Percentiles rank a stretch among this genome's conserved stretches.
phyloP scores from a whole-genome alignment of 2,113 vertebrate species.

The Aviceda subcristata region DNA sequence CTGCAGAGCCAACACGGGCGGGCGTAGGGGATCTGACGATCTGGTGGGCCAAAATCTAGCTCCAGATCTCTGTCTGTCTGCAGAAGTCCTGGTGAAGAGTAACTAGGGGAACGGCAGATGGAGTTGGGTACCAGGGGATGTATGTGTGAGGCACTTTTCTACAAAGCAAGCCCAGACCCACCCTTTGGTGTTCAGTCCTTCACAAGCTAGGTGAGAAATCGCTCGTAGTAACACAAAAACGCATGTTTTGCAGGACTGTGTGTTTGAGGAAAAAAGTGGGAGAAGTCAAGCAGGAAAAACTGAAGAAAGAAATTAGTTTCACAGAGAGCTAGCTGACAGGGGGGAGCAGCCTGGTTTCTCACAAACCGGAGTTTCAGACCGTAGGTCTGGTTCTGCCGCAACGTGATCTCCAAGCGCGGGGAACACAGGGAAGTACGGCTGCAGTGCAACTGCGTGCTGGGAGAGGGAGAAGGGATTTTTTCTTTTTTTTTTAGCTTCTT shows the following conservation, averaged over 20 bases:
- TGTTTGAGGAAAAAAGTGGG: background rate
- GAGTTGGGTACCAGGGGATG: background rate
- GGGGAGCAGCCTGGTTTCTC: background rate
- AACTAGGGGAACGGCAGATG: background rate
- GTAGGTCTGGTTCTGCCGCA: accelerated
- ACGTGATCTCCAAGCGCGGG: accelerated
- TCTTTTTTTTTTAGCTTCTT: background rate
- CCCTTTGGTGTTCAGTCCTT: background rate
- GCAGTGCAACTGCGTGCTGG: background rate
- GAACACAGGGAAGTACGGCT: background rate
- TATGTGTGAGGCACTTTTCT: background rate
- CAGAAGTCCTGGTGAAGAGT: background rate
- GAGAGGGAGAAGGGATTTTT: background rate
- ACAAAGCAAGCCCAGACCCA: background rate
- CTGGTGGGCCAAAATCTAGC: background rate
- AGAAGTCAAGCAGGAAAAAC: background rate
- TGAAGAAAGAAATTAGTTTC: background rate
- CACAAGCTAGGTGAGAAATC: accelerated
- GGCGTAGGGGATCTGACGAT: background rate
- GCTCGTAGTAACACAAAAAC: accelerated
- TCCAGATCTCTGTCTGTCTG: background rate
- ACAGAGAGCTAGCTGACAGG: background rate
- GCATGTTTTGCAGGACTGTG: background rate
- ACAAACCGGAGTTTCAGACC: background rate
- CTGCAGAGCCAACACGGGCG: background rate